A percentile compares a stretch with the other conserved stretches of the same genome.
Conservation (phyloP, 2,113 vertebrate genomes). For the Sceloporus tristichus region DNA sequence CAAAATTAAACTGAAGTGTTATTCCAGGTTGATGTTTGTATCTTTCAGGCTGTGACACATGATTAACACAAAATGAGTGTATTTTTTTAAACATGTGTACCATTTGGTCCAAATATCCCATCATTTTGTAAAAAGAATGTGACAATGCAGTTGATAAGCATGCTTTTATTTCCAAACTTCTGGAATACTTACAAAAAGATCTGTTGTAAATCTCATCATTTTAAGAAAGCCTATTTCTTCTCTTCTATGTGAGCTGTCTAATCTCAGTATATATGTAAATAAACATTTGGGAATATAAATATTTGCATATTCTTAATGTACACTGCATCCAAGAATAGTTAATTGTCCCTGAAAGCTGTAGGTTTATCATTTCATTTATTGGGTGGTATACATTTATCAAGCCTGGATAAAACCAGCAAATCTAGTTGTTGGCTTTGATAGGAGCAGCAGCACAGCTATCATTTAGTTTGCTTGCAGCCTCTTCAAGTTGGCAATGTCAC, state of each 20-base stretch:
- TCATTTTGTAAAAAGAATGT: neutral
- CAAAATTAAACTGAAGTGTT: neutral
- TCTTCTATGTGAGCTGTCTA: neutral
- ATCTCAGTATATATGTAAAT: slow-evolving; percentile 50
- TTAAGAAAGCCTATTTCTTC: slow-evolving; percentile 36
- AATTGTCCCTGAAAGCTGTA: slow-evolving; percentile 28
- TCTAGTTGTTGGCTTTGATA: slow-evolving; percentile 67
- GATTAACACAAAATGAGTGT: neutral
- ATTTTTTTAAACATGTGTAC: neutral
- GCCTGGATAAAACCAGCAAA: slow-evolving; percentile 41
- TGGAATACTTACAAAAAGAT: neutral
- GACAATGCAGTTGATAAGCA: slow-evolving; percentile 31
- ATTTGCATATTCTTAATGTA: accelerated
- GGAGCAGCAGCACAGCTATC: slow-evolving; percentile 67
- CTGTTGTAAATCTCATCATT: slow-evolving; percentile 36
- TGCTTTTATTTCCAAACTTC: slow-evolving; percentile 17
- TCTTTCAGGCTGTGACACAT: neutral
- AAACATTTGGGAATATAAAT: slow-evolving; percentile 33
- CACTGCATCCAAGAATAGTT: slow-evolving; percentile 40
- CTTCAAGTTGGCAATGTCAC: slow-evolving; percentile 83
- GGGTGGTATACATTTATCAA: slow-evolving; percentile 43
- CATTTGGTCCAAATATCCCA: neutral
- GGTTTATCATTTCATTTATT: slow-evolving; percentile 22
- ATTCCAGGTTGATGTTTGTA: neutral
- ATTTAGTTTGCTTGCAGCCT: slow-evolving; percentile 75